Evolutionary conservation across 2,888 invertebrate species (phyloP).

Genomic region (Cenopis cana): DNA sequence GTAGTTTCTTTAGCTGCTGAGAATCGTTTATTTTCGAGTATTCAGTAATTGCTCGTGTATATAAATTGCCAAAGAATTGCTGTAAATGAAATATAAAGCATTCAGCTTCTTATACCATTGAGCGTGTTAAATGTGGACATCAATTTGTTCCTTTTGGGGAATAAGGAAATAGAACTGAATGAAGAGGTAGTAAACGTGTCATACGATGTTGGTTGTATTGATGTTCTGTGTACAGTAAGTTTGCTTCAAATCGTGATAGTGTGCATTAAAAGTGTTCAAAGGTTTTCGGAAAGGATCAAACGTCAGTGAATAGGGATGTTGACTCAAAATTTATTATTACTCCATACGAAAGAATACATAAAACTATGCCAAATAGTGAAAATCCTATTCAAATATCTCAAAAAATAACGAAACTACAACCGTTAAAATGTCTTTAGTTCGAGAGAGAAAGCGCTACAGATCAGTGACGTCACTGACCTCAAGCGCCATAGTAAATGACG

Average conservation of each 20-base stretch:
- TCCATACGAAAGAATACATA: no score
- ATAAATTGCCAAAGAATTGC: conserved; percentile 7
- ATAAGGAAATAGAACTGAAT: not conserved
- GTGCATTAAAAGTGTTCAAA: conserved; percentile 24
- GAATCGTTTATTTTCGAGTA: not conserved
- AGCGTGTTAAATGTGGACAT: conserved; percentile 27
- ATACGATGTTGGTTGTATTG: conserved; percentile 44
- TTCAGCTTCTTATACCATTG: conserved; percentile 7
- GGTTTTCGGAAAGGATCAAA: conserved; percentile 13
- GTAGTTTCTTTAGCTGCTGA: not conserved
- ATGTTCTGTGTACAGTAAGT: conserved; percentile 33
- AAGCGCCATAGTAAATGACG: no score
- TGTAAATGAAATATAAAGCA: not conserved
- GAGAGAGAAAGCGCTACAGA: no score
- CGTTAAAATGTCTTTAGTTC: no score
- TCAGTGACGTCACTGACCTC: no score
- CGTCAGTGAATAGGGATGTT: no score
- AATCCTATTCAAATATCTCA: no score
- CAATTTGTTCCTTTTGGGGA: conserved; percentile 11
- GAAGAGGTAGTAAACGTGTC: conserved; percentile 16
- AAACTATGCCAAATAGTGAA: no score
- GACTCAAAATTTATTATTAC: no score
- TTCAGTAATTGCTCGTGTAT: not conserved
- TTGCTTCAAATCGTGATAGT: conserved; percentile 24
- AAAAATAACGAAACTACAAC: no score